Evolutionary conservation across 2,113 vertebrate genomes (phyloP).

Genomic region (Kobus ellipsiprymnus): DNA sequence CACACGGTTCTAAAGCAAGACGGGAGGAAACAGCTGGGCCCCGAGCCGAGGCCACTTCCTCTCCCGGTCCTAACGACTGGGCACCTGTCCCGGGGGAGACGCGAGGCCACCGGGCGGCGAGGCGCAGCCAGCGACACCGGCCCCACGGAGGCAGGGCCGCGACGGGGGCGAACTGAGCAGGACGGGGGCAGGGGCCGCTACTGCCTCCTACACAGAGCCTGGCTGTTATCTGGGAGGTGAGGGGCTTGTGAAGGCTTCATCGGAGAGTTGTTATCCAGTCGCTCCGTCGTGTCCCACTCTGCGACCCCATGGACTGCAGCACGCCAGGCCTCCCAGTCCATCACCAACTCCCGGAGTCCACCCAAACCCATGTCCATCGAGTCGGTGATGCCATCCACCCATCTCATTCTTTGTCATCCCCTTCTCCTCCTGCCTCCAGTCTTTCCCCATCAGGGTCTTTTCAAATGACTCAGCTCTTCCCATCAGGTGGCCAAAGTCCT

Average conservation of each 20-base stretch:
- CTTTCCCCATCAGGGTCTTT: not conserved
- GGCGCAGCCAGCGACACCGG: not conserved
- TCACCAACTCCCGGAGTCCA: not conserved
- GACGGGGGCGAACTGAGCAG: not conserved
- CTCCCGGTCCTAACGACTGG: not conserved
- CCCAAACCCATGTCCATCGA: not conserved
- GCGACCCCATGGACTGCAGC: not conserved
- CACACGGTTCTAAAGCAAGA: not conserved
- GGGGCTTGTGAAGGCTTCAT: not conserved
- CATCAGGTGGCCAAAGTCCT: not conserved
- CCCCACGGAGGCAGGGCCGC: rapidly evolving
- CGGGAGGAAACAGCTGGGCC: not conserved
- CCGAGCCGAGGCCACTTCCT: not conserved
- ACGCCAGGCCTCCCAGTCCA: not conserved
- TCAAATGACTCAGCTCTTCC: not conserved
- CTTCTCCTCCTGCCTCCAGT: not conserved
- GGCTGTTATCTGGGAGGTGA: not conserved
- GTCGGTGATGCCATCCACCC: not conserved
- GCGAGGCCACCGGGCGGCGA: not conserved
- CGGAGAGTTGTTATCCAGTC: not conserved
- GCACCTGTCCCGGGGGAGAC: not conserved
- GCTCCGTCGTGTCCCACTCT: not conserved
- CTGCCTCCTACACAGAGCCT: not conserved
- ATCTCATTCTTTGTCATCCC: not conserved
- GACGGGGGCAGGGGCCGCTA: not conserved